Evolutionary conservation across 1,140 invertebrate species (phyloP).

Genomic region (Drosophila kohkoa): DNA sequence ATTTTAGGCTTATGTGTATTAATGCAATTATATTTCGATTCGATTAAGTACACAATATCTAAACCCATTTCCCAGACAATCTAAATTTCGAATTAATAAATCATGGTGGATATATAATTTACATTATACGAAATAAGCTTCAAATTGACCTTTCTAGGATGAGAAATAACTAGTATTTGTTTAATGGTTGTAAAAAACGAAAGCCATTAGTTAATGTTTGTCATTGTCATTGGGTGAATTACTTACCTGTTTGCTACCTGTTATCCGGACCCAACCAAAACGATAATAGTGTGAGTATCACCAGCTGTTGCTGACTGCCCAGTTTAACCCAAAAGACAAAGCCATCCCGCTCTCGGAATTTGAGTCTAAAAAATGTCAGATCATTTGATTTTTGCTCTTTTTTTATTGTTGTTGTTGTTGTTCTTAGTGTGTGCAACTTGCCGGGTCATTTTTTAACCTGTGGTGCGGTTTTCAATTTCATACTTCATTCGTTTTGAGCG

Average conservation of each 20-base stretch:
- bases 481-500: constrained; percentile 76
- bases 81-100: background rate
- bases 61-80: background rate
- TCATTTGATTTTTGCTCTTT: constrained; percentile 46
- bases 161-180: constrained; percentile 24
- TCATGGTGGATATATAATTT: background rate
- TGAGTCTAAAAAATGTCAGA: constrained; percentile 41
- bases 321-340: background rate
- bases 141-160: constrained; percentile 21
- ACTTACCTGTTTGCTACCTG: constrained; percentile 19
- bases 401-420: constrained; percentile 20
- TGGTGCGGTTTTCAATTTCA: constrained; percentile 76
- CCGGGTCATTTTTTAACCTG: constrained; percentile 43
- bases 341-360: background rate
- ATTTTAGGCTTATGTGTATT: no score
- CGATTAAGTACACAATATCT: no score
- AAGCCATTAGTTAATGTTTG: constrained; percentile 26
- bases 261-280: background rate
- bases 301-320: background rate
- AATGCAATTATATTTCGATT: no score
- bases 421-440: background rate
- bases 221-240: constrained; percentile 9
- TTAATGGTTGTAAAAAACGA: constrained; percentile 27
- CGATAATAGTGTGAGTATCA: background rate
- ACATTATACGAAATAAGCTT: constrained; percentile 3